Percentiles rank a stretch among this genome's conserved stretches.
phyloP scores from a whole-genome alignment of 2,113 vertebrate species.

The Salvelinus namaycush region DNA sequence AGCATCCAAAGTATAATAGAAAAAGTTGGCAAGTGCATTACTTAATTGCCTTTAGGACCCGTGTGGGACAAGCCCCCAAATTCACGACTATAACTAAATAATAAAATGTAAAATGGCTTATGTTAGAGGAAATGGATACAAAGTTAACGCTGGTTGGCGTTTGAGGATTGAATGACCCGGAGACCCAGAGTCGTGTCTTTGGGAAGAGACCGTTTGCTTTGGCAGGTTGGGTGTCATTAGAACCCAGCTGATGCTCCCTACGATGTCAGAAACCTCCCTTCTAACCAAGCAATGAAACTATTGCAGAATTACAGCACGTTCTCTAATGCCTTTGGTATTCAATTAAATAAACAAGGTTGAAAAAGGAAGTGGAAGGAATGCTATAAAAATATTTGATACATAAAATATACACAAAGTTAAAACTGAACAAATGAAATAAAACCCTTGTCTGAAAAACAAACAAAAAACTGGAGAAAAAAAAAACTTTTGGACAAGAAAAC shows the following conservation, averaged over 20 bases:
- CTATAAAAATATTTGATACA: too few species aligned
- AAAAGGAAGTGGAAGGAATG: background rate
- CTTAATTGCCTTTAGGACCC: slow-evolving; percentile 3
- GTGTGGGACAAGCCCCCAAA: too few species aligned
- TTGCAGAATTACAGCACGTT: background rate
- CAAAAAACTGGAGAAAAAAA: too few species aligned
- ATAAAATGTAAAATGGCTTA: background rate
- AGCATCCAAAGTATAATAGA: background rate
- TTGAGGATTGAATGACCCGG: too few species aligned
- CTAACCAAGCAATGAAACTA: background rate
- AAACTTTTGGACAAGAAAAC: background rate
- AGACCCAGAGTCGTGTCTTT: background rate
- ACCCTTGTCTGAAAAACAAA: too few species aligned
- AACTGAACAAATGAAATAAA: too few species aligned
- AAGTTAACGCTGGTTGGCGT: too few species aligned
- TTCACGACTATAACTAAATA: background rate
- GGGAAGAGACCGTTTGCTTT: slow-evolving; percentile 6
- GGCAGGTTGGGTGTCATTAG: background rate
- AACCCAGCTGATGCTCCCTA: background rate
- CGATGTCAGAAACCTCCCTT: background rate
- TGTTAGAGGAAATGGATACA: too few species aligned
- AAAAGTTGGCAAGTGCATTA: slow-evolving; percentile 16
- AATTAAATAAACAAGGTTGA: background rate
- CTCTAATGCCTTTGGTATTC: background rate
- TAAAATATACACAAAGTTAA: too few species aligned